These are phyloP conservation scores for Pachypanchax playfairii DNA, from an alignment of 2,113 vertebrate genomes.

Conservation along the genomic window DNA sequence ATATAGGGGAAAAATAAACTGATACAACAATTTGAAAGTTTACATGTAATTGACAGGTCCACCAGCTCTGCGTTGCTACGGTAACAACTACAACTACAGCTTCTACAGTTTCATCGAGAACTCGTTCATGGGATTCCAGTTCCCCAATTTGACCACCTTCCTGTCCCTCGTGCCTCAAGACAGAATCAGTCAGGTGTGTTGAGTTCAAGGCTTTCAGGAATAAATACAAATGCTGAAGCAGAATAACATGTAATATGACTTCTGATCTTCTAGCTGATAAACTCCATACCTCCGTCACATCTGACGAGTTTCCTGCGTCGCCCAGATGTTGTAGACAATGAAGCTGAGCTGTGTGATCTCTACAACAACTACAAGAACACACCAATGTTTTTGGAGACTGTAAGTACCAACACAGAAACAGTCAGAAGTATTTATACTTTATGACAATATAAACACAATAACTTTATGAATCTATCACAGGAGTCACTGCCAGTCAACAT, in stretches of 20 bases:
- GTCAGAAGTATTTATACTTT: neutral
- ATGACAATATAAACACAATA: neutral
- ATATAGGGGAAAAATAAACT: neutral
- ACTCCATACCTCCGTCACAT: constrained; percentile 66
- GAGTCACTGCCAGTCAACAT: constrained; percentile 54
- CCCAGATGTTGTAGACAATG: constrained; percentile 41
- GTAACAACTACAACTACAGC: constrained; percentile 51
- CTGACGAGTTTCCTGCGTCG: constrained; percentile 63
- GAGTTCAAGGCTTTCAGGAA: neutral
- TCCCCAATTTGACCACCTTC: constrained; percentile 74
- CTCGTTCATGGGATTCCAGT: constrained; percentile 74
- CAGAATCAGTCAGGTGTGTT: constrained; percentile 59
- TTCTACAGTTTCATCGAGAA: constrained; percentile 70
- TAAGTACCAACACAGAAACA: constrained; percentile 25
- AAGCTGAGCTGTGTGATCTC: constrained; percentile 62
- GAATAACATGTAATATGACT: constrained; percentile 1
- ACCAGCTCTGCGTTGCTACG: constrained; percentile 69
- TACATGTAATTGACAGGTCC: constrained; percentile 49
- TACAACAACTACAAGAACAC: constrained; percentile 60
- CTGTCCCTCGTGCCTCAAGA: constrained; percentile 68
- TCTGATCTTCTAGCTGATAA: constrained; percentile 67
- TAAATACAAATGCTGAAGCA: neutral
- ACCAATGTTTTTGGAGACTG: constrained; percentile 63
- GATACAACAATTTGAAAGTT: too few relatives aligned
- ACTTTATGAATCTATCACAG: constrained; percentile 45